These are phyloP conservation scores for Yponomeuta evonymella DNA, from an alignment of 2,888 invertebrate species.

Conservation along the genomic window DNA sequence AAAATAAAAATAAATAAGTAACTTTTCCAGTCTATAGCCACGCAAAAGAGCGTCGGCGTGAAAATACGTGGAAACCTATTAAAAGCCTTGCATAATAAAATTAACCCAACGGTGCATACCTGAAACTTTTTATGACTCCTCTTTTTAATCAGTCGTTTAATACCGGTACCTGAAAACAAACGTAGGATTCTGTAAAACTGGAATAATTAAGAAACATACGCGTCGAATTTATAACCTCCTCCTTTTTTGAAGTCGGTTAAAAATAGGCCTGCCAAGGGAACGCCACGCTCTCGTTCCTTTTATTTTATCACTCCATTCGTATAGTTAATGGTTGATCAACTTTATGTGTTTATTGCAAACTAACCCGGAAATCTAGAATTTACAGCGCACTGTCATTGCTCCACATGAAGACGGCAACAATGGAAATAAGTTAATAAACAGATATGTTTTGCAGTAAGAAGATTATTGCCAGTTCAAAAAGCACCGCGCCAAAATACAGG, in stretches of 20 bases:
- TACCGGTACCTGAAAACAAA: not conserved
- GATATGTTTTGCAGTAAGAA: too few species aligned
- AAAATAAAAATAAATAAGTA: too few species aligned
- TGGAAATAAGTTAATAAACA: too few species aligned
- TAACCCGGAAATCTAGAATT: too few species aligned
- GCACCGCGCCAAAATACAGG: constrained; percentile 22
- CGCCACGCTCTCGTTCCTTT: not conserved
- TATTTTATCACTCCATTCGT: too few species aligned
- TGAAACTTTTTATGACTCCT: not conserved
- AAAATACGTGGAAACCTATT: not conserved
- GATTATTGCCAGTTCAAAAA: too few species aligned
- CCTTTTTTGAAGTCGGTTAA: too few species aligned
- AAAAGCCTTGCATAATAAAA: not conserved
- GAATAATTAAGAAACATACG: constrained; percentile 16
- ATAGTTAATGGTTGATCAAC: too few species aligned
- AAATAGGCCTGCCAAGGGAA: constrained; percentile 11
- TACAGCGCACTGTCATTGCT: too few species aligned
- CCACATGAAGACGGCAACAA: too few species aligned
- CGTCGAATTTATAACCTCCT: too few species aligned
- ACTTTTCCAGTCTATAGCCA: not conserved
- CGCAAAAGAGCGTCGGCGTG: not conserved
- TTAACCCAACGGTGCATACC: not conserved
- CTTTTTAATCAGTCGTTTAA: not conserved
- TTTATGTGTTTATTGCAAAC: too few species aligned
- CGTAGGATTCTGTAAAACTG: not conserved